These are phyloP conservation scores for Subacronicta megacephala DNA, from an alignment of 2,888 invertebrate genomes.

Conservation along the genomic window DNA sequence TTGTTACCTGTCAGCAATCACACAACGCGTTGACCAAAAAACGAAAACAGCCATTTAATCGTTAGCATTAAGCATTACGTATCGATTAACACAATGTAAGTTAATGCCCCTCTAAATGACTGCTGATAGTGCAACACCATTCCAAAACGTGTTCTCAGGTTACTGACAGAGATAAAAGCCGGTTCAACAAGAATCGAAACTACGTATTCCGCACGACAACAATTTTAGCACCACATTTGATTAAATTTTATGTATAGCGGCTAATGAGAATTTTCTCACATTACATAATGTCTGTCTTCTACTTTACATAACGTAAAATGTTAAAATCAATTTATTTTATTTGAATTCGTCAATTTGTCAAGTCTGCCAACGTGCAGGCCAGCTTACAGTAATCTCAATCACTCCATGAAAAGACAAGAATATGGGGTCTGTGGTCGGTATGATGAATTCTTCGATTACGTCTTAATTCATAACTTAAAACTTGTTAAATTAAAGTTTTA, in stretches of 20 bases:
- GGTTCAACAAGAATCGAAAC: conserved; percentile 34
- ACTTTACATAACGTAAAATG: neutral
- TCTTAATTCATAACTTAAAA: too few relatives aligned
- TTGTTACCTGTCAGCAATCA: conserved; percentile 5
- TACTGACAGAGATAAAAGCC: conserved; percentile 42
- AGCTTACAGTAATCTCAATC: too few relatives aligned
- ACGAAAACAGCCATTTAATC: conserved; percentile 39
- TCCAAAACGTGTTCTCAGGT: conserved; percentile 40
- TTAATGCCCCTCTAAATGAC: conserved; percentile 60
- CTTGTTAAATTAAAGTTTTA: too few relatives aligned
- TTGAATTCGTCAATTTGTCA: too few relatives aligned
- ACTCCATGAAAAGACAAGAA: too few relatives aligned
- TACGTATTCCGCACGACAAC: conserved; percentile 16
- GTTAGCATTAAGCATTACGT: conserved; percentile 46
- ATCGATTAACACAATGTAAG: conserved; percentile 61
- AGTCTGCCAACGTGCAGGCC: too few relatives aligned
- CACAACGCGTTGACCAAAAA: conserved; percentile 23
- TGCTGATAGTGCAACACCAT: conserved; percentile 42
- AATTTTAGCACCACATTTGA: conserved; percentile 29
- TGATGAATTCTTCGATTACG: too few relatives aligned
- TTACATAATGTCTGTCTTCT: conserved; percentile 5
- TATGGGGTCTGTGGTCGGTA: too few relatives aligned
- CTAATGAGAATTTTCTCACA: conserved; percentile 6
- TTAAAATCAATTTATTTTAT: too few relatives aligned
- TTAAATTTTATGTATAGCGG: conserved; percentile 18